Percentiles rank a stretch among this genome's conserved stretches.
These are phyloP conservation scores for Bovichtus variegatus DNA, from an alignment of 2,797 vertebrate genomes.

Conservation along the genomic window DNA sequence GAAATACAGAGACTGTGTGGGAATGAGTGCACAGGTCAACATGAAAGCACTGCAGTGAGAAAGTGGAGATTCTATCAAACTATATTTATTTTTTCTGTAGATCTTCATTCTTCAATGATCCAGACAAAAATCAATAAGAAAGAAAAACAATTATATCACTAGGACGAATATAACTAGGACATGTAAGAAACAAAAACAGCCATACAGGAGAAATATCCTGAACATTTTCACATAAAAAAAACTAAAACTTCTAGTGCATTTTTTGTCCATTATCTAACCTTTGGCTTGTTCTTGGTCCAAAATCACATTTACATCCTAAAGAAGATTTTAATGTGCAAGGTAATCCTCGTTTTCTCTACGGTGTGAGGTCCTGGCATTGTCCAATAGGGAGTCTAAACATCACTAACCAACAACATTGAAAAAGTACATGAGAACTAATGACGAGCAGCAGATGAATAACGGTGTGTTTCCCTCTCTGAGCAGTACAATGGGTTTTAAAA, in stretches of 20 bases:
- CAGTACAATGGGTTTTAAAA: constrained; percentile 1
- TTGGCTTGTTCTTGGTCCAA: constrained; percentile 83
- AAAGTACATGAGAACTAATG: constrained; percentile 16
- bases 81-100: constrained; percentile 83
- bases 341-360: constrained; percentile 39
- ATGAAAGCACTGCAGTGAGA: constrained; percentile 61
- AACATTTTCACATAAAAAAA: constrained; percentile 66
- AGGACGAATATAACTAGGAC: constrained; percentile 60
- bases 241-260: constrained; percentile 74
- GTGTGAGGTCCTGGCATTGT: constrained; percentile 36
- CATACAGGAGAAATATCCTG: constrained; percentile 49
- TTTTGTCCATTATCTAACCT: constrained; percentile 75
- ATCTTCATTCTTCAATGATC: constrained; percentile 59
- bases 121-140: constrained; percentile 59
- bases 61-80: constrained; percentile 78
- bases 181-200: constrained; percentile 58
- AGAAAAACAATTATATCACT: constrained; percentile 55
- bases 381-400: constrained; percentile 41
- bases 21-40: constrained; percentile 70
- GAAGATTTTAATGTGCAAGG: constrained; percentile 51
- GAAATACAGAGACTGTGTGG: constrained; percentile 61
- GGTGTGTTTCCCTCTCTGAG: constrained; percentile 15
- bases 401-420: constrained; percentile 22
- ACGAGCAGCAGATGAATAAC: constrained; percentile 21
- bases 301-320: constrained; percentile 57